Percentiles rank a stretch among this genome's conserved stretches.
These are phyloP conservation scores for Pseudanteris insignis DNA, from an alignment of 2,888 invertebrate genomes.

Conservation along the genomic window DNA sequence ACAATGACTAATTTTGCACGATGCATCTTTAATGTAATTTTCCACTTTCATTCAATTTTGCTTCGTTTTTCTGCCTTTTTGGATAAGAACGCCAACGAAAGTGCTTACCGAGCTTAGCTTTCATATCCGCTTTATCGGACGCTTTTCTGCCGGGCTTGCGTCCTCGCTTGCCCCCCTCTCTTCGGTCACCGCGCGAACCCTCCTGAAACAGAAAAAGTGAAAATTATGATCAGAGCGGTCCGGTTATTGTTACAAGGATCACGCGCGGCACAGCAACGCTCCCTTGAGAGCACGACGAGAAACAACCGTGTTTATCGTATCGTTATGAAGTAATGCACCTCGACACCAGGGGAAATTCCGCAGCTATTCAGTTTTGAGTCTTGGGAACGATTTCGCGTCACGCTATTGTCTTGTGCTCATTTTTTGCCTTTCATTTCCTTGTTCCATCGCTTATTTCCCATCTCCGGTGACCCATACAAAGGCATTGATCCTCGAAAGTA, in stretches of 20 bases:
- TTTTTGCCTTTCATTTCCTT: conserved; percentile 3
- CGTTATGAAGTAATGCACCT: conserved; percentile 27
- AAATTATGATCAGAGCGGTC: conserved; percentile 7
- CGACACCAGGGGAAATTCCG: conserved; percentile 40
- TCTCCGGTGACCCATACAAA: conserved; percentile 17
- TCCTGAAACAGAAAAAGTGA: conserved; percentile 61
- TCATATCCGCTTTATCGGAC: conserved; percentile 90
- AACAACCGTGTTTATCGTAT: conserved; percentile 34
- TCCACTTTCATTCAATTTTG: too few species aligned
- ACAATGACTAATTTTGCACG: too few species aligned
- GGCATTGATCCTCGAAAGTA: conserved; percentile 23
- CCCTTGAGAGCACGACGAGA: conserved; percentile 12
- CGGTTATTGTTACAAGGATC: conserved; percentile 21
- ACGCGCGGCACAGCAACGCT: conserved; percentile 17
- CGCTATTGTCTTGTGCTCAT: too few species aligned
- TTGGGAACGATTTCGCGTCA: conserved; percentile 30
- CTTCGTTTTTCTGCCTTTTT: too few species aligned
- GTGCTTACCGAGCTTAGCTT: conserved; percentile 85
- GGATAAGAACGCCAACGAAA: too few species aligned
- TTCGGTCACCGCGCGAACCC: conserved; percentile 72
- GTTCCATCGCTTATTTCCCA: conserved; percentile 8
- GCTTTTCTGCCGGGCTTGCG: conserved; percentile 88
- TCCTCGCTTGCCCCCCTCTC: conserved; percentile 87
- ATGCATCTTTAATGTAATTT: too few species aligned
- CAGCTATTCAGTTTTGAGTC: conserved; percentile 27